Base-by-base conservation (phyloP, 2,888 invertebrate species). In the Cordilura impudica region DNA sequence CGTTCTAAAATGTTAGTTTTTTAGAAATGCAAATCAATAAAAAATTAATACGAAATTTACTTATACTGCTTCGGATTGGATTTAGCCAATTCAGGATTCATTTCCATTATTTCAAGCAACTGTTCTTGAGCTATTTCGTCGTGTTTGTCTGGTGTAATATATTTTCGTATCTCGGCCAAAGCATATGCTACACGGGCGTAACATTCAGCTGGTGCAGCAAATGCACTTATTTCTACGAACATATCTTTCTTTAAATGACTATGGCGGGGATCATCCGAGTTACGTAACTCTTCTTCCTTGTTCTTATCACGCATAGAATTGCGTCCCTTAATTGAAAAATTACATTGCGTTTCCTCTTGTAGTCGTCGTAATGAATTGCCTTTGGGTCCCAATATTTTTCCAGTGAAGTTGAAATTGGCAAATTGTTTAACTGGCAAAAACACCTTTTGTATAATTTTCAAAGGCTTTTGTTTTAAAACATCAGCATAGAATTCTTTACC, bases 301-400 rank as follows among this genome's bases (percentile, higher is more conserved):
- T 91, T 91, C 54, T 94, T 95, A 89, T 98, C 97, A 86, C 96
- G 94, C 94, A 98, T 97, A 0, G 97, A 97, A 65, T 97, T 97
- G 82, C 95, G 92, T 12, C 98, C 98, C 18, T 97, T 92, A 12
- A 98, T 95, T 4, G 97, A 96, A 95, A 98, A 97, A 91, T 96
- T 97, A 87, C 97, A 97, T 93, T 96, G 95, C 0, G 98, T 98
- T 87, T 97, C 97, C 83, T 97, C 97, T 89, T 98, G 97, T 35
- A 98, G 91, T 65, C 96, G 93, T 87, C 97, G 97, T 92, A 98
- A 92, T 2, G 97, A 96, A 89, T 96, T 96, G 19, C 97, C 98
- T 90, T 97, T 97, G 12, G 97, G 98, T 0, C 98, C 98, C 84
- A 98, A 91, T 60, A 98, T 92, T 91, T 98, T 97, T 0, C 98